These are phyloP conservation scores for Plodia interpunctella DNA, from an alignment of 1,140 invertebrate species.

Conservation along the genomic window DNA sequence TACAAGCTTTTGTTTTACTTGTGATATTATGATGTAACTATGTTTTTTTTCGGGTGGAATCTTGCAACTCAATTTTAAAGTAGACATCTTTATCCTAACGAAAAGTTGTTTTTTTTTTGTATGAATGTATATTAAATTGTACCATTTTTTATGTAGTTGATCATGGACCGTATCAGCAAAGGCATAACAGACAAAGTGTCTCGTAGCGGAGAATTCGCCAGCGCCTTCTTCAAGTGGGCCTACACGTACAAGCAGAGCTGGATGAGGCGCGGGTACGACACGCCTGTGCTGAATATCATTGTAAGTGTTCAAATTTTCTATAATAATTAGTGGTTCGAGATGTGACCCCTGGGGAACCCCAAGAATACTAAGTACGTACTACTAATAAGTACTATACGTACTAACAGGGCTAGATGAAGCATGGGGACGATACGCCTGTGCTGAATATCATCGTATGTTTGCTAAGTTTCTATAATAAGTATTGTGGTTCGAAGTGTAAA, in stretches of 20 bases:
- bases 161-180: conserved; percentile 97
- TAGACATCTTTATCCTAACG: too few species aligned
- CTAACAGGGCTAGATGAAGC: conserved; percentile 89
- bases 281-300: conserved; percentile 85
- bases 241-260: conserved; percentile 94
- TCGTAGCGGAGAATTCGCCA: conserved; percentile 84
- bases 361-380: too few species aligned
- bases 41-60: too few species aligned
- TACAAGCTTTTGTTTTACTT: too few species aligned
- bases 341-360: too few species aligned
- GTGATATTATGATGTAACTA: too few species aligned
- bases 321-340: too few species aligned
- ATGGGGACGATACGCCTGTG: conserved; percentile 90
- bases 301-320: conserved; percentile 37
- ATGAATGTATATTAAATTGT: too few species aligned
- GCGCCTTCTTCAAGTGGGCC: conserved; percentile 92
- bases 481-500: too few species aligned
- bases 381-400: too few species aligned
- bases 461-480: neutral
- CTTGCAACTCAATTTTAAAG: too few species aligned
- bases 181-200: conserved; percentile 95
- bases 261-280: conserved; percentile 89
- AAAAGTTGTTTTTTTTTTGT: too few species aligned
- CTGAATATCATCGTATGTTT: conserved; percentile 81
- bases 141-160: conserved; percentile 83